Evolutionary conservation across 2,113 vertebrate genomes (phyloP), one percentile per base, ranked within the genome.

Genomic region (Trematomus loennbergii): DNA sequence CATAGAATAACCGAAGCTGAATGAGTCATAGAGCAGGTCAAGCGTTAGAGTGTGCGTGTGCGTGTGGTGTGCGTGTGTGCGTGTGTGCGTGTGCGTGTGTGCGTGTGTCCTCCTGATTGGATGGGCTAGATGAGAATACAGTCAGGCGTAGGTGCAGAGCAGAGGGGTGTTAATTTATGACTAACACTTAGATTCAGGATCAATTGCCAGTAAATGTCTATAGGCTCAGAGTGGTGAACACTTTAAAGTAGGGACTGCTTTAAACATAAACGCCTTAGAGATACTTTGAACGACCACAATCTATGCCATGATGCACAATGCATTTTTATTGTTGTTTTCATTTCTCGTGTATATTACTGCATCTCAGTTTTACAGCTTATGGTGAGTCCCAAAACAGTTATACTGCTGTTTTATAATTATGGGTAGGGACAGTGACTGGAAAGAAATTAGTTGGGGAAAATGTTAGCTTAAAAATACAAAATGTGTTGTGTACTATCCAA

Each of bases 101-200:
- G 66, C 52, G 71, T 72, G 72, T 62, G 36, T 13, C 36, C 76
- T 61, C 57, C 58, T 84, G 81, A 88, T 64, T 81, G 79, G 79
- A 88, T 87, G 81, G 85, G 76, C 79, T 54, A 75, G 87, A 88
- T 80, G 85, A 84, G 74, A 81, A 85, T 83, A 87, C 70, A 80
- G 82, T 77, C 73, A 83, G 48, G 79, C 68, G 55, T 79, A 84
- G 83, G 87, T 68, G 67, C 84, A 71, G 80, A 86, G 80, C 66
- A 85, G 78, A 79, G 70, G 72, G 60, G 75, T 88, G 82, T 84
- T 91, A 87, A 95, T 95, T 94, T 94, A 94, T 93, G 91, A 91
- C 90, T 76, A 91, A 92, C 92, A 92, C 91, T 94, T 92, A 94
- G 82, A 88, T 68, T 75, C 63, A 61, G 87, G 88, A 95, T 94